Evolutionary conservation across 1,140 invertebrate species (phyloP).

Genomic region (Plutomurus gul): DNA sequence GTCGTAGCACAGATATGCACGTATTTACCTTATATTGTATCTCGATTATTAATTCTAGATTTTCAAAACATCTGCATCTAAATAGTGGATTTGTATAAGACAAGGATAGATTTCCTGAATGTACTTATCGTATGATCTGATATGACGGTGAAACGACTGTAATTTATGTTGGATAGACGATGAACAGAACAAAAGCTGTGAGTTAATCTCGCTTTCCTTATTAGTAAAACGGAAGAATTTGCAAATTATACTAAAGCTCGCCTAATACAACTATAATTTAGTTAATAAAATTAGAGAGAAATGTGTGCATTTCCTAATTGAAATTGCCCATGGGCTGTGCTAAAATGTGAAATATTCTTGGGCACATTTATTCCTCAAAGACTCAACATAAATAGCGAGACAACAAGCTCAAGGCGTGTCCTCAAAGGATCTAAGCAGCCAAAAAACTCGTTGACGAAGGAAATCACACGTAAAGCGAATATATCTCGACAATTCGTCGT

Average conservation of each 20-base stretch:
- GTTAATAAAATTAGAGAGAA: neutral
- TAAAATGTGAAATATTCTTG: slow-evolving; percentile 14
- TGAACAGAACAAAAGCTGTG: neutral
- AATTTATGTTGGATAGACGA: neutral
- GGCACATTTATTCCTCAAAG: neutral
- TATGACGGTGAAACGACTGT: too few species aligned
- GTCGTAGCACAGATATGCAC: neutral
- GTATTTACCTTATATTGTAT: too few species aligned
- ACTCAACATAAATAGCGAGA: slow-evolving; percentile 16
- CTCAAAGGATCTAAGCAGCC: neutral
- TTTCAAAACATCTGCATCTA: too few species aligned
- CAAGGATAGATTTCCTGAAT: too few species aligned
- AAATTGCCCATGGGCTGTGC: slow-evolving; percentile 7
- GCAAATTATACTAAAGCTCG: neutral
- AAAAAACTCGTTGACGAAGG: slow-evolving; percentile 28
- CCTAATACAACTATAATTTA: neutral
- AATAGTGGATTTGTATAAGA: too few species aligned
- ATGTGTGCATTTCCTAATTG: slow-evolving; percentile 14
- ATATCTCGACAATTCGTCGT: neutral
- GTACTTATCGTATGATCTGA: too few species aligned
- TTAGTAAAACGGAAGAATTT: slow-evolving; percentile 10
- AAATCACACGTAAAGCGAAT: neutral
- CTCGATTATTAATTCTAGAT: too few species aligned
- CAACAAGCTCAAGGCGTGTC: slow-evolving; percentile 21
- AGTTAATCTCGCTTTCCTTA: neutral